Evolutionary conservation across 2,113 vertebrate genomes (phyloP).

Genomic region (Odontesthes bonariensis): DNA sequence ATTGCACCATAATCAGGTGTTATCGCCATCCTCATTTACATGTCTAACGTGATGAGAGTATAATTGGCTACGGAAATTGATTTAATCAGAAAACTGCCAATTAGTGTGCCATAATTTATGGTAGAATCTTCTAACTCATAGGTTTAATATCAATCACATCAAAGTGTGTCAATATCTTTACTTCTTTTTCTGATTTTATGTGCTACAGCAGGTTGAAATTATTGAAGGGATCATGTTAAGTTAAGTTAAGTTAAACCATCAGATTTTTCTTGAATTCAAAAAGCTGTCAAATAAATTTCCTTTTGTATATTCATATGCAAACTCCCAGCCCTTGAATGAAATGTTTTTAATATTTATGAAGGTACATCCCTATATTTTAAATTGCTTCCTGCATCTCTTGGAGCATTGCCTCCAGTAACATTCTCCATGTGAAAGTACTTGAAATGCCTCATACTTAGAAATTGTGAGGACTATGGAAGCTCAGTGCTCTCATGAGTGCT

Average conservation of each 20-base stretch:
- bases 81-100: background rate
- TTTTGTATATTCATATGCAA: too few species aligned
- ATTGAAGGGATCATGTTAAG: background rate
- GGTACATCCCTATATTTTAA: background rate
- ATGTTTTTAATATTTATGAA: too few species aligned
- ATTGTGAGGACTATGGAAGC: background rate
- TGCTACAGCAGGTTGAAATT: conserved; percentile 10
- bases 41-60: background rate
- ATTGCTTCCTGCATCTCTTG: background rate
- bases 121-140: background rate
- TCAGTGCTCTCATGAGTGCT: background rate
- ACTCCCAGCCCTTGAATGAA: too few species aligned
- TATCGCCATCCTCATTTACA: background rate
- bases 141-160: conserved; percentile 11
- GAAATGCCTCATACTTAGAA: background rate
- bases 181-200: background rate
- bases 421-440: background rate
- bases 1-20: background rate
- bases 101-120: conserved; percentile 10
- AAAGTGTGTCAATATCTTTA: conserved; percentile 2
- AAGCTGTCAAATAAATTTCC: background rate
- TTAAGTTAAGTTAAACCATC: too few species aligned
- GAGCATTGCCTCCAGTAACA: background rate
- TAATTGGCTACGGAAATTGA: background rate
- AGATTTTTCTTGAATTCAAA: background rate